These are phyloP conservation scores for Drosophila fuyamai DNA, from an alignment of 1,140 invertebrate genomes.

Conservation along the genomic window DNA sequence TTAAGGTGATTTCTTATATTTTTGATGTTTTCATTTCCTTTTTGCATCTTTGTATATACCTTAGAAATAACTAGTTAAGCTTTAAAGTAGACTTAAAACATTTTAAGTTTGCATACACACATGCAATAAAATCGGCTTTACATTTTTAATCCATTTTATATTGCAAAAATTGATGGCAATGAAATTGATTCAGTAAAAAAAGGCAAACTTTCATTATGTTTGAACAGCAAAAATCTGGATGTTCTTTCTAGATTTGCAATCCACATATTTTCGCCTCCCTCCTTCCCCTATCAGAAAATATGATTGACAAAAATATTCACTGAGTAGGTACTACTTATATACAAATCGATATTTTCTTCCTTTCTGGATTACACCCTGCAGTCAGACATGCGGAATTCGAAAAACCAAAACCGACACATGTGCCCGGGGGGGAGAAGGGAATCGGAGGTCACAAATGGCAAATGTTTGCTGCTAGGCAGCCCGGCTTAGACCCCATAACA, in stretches of 20 bases:
- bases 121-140: conserved; percentile 5
- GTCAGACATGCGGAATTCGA: conserved; percentile 22
- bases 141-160: not conserved
- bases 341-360: conserved; percentile 39
- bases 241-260: conserved; percentile 15
- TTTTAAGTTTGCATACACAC: not conserved
- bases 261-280: conserved; percentile 4
- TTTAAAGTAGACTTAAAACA: not conserved
- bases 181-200: not conserved
- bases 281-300: not conserved
- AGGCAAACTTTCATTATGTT: not conserved
- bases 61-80: not conserved
- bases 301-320: conserved; percentile 42
- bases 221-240: conserved; percentile 2
- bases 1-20: too few species aligned
- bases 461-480: conserved; percentile 51
- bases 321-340: conserved; percentile 14
- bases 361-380: conserved; percentile 23
- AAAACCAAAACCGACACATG: conserved; percentile 11
- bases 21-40: too few species aligned
- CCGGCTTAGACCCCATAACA: conserved; percentile 69
- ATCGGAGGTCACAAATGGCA: conserved; percentile 34
- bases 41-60: too few species aligned
- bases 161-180: conserved; percentile 1
- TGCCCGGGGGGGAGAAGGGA: not conserved